phyloP scores from a whole-genome alignment of 2,113 vertebrate genomes.

The Protobothrops mucrosquamatus region DNA sequence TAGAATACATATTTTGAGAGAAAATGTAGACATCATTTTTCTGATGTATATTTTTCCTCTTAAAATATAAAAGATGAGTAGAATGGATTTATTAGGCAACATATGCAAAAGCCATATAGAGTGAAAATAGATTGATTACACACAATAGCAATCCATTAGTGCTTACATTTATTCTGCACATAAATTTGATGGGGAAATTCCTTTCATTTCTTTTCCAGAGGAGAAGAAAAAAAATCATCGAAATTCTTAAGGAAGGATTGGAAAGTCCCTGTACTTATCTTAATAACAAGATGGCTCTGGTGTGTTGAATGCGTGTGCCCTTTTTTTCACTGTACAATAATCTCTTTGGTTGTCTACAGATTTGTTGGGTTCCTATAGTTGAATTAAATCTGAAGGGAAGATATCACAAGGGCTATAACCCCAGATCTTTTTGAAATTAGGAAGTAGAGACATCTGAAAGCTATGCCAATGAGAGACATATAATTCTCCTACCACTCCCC shows the following conservation, averaged over 20 bases:
- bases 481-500: not conserved
- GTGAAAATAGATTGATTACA: not conserved
- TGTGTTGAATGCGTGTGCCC: not conserved
- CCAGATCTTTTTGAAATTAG: not conserved
- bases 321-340: not conserved
- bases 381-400: not conserved
- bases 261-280: not conserved
- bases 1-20: not conserved
- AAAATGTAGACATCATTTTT: not conserved
- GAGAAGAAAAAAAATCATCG: not conserved
- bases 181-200: not conserved
- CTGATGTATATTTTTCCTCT: not conserved
- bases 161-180: not conserved
- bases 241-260: not conserved
- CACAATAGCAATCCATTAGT: not conserved
- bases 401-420: not conserved
- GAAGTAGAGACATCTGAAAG: not conserved
- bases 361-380: not conserved
- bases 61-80: not conserved
- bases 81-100: too few species aligned
- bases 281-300: not conserved
- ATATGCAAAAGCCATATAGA: not conserved
- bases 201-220: not conserved
- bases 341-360: not conserved
- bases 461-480: not conserved